These are phyloP conservation scores for Agrilus cyanescens DNA, from an alignment of 2,888 invertebrate species.

Conservation along the genomic window DNA sequence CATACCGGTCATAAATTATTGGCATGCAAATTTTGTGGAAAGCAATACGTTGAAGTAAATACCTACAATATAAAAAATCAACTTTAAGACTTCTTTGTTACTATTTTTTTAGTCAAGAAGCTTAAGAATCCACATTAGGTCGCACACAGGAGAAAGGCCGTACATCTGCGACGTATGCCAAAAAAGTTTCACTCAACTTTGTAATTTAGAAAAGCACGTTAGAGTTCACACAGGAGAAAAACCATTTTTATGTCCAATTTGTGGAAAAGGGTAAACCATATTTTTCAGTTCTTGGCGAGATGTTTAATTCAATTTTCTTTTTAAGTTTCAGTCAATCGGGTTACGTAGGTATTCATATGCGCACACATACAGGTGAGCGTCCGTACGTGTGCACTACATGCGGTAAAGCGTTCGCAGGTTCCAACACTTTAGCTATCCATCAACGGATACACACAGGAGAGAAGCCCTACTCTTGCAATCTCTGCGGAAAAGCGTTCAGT, in stretches of 20 bases:
- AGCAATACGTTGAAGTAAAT: conserved; percentile 37
- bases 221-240: conserved; percentile 37
- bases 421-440: conserved; percentile 34
- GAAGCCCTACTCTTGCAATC: conserved; percentile 32
- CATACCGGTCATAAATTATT: conserved; percentile 39
- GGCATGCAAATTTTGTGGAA: conserved; percentile 36
- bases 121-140: conserved; percentile 34
- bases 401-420: conserved; percentile 36
- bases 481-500: conserved; percentile 33
- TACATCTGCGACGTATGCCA: conserved; percentile 33
- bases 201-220: conserved; percentile 35
- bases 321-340: conserved; percentile 36
- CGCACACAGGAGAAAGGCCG: conserved; percentile 36
- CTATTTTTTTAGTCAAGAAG: conserved; percentile 28
- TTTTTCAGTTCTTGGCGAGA: neutral
- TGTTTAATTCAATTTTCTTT: conserved; percentile 3
- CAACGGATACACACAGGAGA: conserved; percentile 35
- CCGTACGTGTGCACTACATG: conserved; percentile 36
- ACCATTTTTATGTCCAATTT: conserved; percentile 33
- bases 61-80: neutral
- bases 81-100: neutral
- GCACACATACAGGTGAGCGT: conserved; percentile 35
- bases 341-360: conserved; percentile 36
- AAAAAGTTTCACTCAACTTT: conserved; percentile 34
- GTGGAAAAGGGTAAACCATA: conserved; percentile 33